Evolutionary conservation across 1,140 invertebrate species (phyloP).

Genomic region (Trachymyrmex cornetzi): DNA sequence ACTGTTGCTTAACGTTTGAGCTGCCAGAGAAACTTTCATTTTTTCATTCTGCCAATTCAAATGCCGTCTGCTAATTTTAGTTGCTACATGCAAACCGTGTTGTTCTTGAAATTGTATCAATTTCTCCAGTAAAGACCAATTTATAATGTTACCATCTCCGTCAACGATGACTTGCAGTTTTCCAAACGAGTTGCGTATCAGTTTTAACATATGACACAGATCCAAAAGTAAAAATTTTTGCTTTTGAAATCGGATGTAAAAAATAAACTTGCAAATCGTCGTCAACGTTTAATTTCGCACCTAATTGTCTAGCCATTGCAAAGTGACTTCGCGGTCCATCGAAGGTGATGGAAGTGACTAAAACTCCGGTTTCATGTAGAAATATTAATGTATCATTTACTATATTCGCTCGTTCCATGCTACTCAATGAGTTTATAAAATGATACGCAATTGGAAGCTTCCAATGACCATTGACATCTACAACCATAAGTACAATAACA

Average conservation of each 20-base stretch:
- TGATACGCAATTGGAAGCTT: neutral
- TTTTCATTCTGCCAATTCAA: slow-evolving; percentile 5
- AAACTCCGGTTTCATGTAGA: neutral
- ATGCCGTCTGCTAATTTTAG: neutral
- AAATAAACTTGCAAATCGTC: slow-evolving; percentile 8
- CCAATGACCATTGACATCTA: neutral
- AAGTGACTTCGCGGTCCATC: neutral
- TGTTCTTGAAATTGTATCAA: neutral
- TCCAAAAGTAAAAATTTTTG: neutral
- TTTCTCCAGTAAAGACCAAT: neutral
- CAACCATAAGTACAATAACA: neutral
- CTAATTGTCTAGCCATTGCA: neutral
- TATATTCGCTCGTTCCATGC: neutral
- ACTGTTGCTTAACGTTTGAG: neutral
- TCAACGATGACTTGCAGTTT: slow-evolving; percentile 3
- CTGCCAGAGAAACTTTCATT: neutral
- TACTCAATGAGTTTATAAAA: neutral
- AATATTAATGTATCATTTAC: neutral
- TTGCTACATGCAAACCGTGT: neutral
- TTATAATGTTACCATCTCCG: neutral
- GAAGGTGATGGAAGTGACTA: slow-evolving; percentile 2
- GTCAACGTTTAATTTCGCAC: neutral
- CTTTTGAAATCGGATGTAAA: neutral
- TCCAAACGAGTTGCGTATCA: neutral
- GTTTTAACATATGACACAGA: neutral